Conservation (phyloP, 2,888 invertebrate species). For the Dioctria rufipes region DNA sequence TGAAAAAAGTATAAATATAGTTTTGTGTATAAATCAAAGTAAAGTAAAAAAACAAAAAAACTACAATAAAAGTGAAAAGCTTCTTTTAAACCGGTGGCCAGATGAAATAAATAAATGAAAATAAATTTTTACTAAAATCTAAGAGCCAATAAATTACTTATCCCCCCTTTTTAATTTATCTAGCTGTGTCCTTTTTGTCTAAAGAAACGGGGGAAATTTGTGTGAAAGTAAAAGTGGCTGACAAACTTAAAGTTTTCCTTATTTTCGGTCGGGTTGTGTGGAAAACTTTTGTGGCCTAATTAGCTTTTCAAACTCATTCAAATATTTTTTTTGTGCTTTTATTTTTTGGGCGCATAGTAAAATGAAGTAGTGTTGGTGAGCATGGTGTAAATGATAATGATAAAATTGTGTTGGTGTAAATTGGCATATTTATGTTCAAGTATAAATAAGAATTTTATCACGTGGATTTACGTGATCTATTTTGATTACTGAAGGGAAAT, state of each 20-base stretch:
- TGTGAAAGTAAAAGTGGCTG: conserved; percentile 50
- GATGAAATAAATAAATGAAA: background rate
- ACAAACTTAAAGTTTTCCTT: conserved; percentile 23
- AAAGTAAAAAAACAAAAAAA: background rate
- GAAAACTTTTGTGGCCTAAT: conserved; percentile 41
- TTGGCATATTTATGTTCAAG: no score
- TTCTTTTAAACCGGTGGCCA: background rate
- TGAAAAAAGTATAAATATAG: conserved; percentile 1
- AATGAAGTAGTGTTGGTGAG: background rate
- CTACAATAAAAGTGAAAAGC: background rate
- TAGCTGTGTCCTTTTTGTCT: background rate
- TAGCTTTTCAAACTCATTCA: conserved; percentile 38
- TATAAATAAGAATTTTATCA: background rate
- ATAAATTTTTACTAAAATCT: background rate
- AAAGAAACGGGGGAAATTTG: background rate
- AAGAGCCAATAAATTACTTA: background rate
- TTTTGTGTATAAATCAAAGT: background rate
- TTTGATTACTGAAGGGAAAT: background rate
- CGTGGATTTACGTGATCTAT: conserved; percentile 1
- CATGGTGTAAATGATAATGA: background rate
- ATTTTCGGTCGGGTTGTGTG: background rate
- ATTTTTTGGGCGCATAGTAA: background rate
- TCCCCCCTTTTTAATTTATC: background rate
- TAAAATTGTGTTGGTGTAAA: background rate
- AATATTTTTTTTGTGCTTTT: background rate